Evolutionary conservation across 64 coral and sea anemone genomes (phyloP), one percentile per base, ranked within the genome.

Genomic region (Montipora capricornis): DNA sequence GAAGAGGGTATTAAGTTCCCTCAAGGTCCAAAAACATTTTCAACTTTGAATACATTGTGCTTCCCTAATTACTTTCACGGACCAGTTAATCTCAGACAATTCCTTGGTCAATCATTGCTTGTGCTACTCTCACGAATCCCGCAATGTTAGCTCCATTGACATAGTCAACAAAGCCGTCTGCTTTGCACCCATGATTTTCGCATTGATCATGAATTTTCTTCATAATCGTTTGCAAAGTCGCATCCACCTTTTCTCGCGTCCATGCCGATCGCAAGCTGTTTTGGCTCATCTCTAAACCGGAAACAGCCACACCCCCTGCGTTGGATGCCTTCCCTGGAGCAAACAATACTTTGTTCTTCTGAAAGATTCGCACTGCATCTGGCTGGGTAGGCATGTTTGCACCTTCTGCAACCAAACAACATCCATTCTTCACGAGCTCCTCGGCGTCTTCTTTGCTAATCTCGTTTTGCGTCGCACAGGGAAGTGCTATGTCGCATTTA

Each of bases 241-340:
- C 52, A 17, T 97, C 96, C 7, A 97, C 96, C 62, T 92, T 89
- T 45, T 95, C 93, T 73, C 96, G 71, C 5, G 62, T 92, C 96
- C 96, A 97, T 51, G 96, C 93, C 44, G 83, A 45, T 89, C 96
- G 93, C 81, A 81, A 37, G 86, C 96, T 97, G 61, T 97, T 97
- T 79, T 97, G 96, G 74, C 93, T 97, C 96, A 97, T 97, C 79
- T 97, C 96, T 16, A 97, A 87, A 45, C 96, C 96, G 46, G 96
- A 97, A n/a, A 94, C 93, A 7, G 96, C 96, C 59, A 97, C 96
- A 5, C 96, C 96, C 20, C 96, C 96, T 8, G 96, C 96, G 48
- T 97, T 97, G 10, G 96, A 95, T 8, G 96, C 96, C 79, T 97
- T 97, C 11, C 96, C 96, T 29, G 96, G 96, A 46, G 89, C 96